Conservation (phyloP, 2,113 vertebrate genomes). For the Pachypanchax playfairii region DNA sequence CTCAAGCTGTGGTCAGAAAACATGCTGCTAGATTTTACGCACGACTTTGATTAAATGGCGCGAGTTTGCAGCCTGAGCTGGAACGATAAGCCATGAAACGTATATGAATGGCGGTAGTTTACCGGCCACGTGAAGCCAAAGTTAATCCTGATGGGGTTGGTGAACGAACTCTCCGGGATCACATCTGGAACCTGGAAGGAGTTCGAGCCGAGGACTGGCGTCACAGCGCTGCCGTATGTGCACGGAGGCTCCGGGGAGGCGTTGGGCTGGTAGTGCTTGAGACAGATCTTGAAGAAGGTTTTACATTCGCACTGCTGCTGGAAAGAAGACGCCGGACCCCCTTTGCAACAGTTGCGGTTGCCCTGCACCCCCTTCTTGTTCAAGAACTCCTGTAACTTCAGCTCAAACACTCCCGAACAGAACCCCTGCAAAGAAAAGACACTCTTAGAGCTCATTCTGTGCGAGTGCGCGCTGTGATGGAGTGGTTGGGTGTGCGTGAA, state of each 20-base stretch:
- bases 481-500: conserved; percentile 1
- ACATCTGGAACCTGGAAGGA: conserved; percentile 93
- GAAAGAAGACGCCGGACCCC: conserved; percentile 74
- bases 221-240: conserved; percentile 92
- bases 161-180: conserved; percentile 86
- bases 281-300: conserved; percentile 96
- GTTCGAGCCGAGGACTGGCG: conserved; percentile 91
- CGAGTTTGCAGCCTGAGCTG: conserved; percentile 9
- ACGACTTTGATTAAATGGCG: conserved; percentile 54
- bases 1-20: neutral
- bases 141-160: conserved; percentile 91
- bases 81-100: neutral
- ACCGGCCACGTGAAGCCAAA: conserved; percentile 99
- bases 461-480: too few relatives aligned
- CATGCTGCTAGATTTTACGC: conserved; percentile 39
- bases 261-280: conserved; percentile 97
- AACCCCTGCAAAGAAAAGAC: conserved; percentile 79
- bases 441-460: conserved; percentile 1
- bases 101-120: conserved; percentile 62
- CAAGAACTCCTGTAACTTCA: conserved; percentile 96
- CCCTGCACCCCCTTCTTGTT: conserved; percentile 93
- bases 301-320: conserved; percentile 93
- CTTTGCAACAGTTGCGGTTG: conserved; percentile 90
- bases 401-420: conserved; percentile 93
- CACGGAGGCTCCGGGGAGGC: conserved; percentile 96